Evolutionary conservation across 2,113 vertebrate genomes (phyloP), one percentile per base, ranked within the genome.

Genomic region (Bujurquina vittata): DNA sequence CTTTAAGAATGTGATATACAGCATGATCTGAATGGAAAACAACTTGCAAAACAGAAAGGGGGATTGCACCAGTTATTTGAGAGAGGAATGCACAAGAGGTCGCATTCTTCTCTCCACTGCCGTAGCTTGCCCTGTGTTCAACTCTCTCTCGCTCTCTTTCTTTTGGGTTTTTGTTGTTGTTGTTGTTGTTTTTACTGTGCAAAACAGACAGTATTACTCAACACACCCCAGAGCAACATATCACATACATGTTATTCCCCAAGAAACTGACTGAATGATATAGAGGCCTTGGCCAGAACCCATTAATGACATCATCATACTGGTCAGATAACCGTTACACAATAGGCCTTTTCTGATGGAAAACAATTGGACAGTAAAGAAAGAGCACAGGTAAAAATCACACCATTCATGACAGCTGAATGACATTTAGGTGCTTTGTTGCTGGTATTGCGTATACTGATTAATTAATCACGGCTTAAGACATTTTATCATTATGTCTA

Each of bases 61-160:
- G 88, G 86, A 72, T 83, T 89, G 79, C 90, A 91, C 87, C 88
- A 93, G 89, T 91, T 89, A 92, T 93, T 94, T 89, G 86, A 92
- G 91, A 88, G 91, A 89, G 91, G 93, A 95, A 95, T 94, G 93
- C 87, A 87, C 83, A 91, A 86, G 92, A 93, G 91, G 91, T 94
- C 91, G 92, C 94, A 94, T 95, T 94, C 92, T 93, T 93, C 81
- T 86, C 88, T 93, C 75, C 52, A 85, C 88, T 92, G 92, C 91
- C 92, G 88, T 87, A 87, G 91, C 88, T 91, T 92, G 87, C 87
- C 91, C 90, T 54, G 7, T 87, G 84, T 90, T 93, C 83, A 90
- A 89, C 92, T 90, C 88, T 80, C 75, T 84, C 79, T 54, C 35
- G 88, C 92, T 90, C 88, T 80, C 75, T 84, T 77, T 54, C 35